Base-by-base conservation (phyloP, 2,797 vertebrate species). In the Pagetopsis macropterus region DNA sequence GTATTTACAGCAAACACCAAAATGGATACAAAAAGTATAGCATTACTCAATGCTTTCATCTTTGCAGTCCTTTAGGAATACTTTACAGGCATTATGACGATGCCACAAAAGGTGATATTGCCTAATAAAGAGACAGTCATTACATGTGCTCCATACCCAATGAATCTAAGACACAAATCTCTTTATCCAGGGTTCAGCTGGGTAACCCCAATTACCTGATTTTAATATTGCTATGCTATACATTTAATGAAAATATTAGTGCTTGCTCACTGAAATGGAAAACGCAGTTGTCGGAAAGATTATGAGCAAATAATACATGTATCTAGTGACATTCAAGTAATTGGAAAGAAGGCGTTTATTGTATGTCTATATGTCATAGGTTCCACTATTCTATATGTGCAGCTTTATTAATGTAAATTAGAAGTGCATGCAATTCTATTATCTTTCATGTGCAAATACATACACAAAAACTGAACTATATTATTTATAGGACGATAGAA, bases 1-100 rank as follows among this genome's bases (percentile, higher is more conserved):
- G 73, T 76, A 81, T 86, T 87, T 79, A 75, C 72, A 83, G 80
- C 46, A 73, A 79, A 82, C 82, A 83, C 67, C 40, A 17, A 46
- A 33, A 62, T 43, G 40, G 27, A 65, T 50, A 56, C 44, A 55
- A 40, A 41, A 51, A 79, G 69, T 72, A 37, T 37, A 65, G 49
- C 50, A 66, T 82, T 52, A 67, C 69, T 76, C 70, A 65, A 14
- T 48, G 55, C 21, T 57, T 17, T 57, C 33, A 81, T 84, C 62
- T 60, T 58, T 72, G 55, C 45, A 66, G 45, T 70, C 70, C 65
- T 59, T 15, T 33, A 51, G 62, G 75, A 76, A 31, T 58, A 63
- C 13, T 78, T 81, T 15, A 40, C 52, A 70, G 72, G 68, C 55
- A 68, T 69, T 41, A 72, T 72, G 27, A 31, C 63, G 23, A 9